Percentiles rank a stretch among this genome's conserved stretches.
phyloP scores from a whole-genome alignment of 2,113 vertebrate genomes.

The Lucifuga dentata region DNA sequence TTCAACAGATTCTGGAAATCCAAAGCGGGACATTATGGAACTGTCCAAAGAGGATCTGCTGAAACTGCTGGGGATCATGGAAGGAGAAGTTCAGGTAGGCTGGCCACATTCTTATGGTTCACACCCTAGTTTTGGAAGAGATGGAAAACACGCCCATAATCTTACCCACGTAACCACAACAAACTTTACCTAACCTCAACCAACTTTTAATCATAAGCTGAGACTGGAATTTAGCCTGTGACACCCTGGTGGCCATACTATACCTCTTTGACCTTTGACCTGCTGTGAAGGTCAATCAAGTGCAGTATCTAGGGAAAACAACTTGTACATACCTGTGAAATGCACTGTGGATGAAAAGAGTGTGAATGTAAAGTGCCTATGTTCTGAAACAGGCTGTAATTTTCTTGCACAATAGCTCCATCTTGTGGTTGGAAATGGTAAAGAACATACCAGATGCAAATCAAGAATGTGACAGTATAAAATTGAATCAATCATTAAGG shows the following conservation, averaged over 20 bases:
- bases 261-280: constrained; percentile 3
- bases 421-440: constrained; percentile 65
- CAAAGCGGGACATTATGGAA: constrained; percentile 84
- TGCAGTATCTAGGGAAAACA: not conserved
- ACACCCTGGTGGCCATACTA: not conserved
- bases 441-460: not conserved
- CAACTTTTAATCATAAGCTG: no score
- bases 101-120: no score
- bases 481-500: not conserved
- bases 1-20: constrained; percentile 76
- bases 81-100: constrained; percentile 94
- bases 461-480: not conserved
- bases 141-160: no score
- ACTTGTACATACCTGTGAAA: not conserved
- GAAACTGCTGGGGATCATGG: constrained; percentile 95
- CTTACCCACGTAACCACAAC: no score
- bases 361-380: not conserved
- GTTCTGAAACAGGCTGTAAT: not conserved
- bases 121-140: no score
- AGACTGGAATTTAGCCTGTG: no score
- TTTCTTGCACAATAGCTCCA: constrained; percentile 55
- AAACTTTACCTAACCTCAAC: no score
- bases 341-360: constrained; percentile 2
- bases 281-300: not conserved
- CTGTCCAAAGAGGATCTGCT: constrained; percentile 92